phyloP scores from a whole-genome alignment of 1,140 invertebrate genomes.

The Penaeus chinensis region DNA sequence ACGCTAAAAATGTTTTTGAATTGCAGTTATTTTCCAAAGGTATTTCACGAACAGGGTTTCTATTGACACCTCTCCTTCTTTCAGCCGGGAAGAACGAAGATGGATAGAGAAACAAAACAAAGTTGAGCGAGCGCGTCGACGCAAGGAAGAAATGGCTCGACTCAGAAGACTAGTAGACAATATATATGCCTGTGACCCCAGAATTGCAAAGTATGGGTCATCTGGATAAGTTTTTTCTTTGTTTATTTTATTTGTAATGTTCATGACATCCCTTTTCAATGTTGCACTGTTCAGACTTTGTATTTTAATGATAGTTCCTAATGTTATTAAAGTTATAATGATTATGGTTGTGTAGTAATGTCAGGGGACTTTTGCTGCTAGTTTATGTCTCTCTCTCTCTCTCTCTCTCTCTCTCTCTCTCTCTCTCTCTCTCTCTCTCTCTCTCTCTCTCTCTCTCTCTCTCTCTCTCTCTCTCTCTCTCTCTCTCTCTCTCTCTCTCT shows the following conservation, averaged over 20 bases:
- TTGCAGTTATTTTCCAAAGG: too few relatives aligned
- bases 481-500: background rate
- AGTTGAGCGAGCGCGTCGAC: constrained; percentile 86
- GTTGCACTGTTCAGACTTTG: too few relatives aligned
- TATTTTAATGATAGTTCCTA: too few relatives aligned
- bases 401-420: too few relatives aligned
- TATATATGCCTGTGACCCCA: constrained; percentile 92
- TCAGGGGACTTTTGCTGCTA: too few relatives aligned
- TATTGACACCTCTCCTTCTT: constrained; percentile 29
- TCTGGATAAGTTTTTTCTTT: constrained; percentile 19
- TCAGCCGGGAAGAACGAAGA: constrained; percentile 87
- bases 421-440: too few relatives aligned
- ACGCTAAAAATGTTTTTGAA: too few relatives aligned
- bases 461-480: too few relatives aligned
- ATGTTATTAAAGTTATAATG: too few relatives aligned
- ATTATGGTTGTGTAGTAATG: too few relatives aligned
- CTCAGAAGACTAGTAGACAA: constrained; percentile 91
- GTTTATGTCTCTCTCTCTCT: too few relatives aligned
- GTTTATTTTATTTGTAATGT: background rate
- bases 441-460: background rate
- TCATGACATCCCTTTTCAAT: too few relatives aligned
- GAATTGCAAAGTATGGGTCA: constrained; percentile 74
- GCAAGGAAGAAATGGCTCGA: constrained; percentile 95
- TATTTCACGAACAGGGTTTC: background rate
- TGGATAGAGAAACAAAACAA: constrained; percentile 99